Conservation (phyloP, 2,113 vertebrate genomes). For the Tenrec ecaudatus region DNA sequence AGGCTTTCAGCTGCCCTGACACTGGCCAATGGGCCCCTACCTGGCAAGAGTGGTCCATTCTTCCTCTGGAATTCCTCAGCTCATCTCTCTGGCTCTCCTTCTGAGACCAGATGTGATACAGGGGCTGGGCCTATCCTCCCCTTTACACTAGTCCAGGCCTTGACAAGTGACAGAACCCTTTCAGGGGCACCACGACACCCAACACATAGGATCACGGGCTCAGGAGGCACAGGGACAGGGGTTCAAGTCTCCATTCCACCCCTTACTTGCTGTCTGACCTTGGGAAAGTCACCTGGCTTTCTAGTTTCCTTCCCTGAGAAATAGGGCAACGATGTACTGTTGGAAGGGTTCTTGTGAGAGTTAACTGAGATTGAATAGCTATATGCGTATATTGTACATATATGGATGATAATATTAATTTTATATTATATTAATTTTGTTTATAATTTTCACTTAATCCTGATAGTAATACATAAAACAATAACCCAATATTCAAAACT, state of each 20-base stretch:
- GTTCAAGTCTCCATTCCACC: too few species aligned
- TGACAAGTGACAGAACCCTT: background rate
- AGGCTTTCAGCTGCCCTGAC: background rate
- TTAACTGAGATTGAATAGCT: background rate
- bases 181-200: background rate
- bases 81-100: background rate
- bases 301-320: background rate
- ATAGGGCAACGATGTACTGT: too few species aligned
- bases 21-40: too few species aligned
- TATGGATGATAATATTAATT: background rate
- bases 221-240: background rate
- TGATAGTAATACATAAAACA: background rate
- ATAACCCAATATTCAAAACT: background rate
- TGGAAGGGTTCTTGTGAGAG: background rate
- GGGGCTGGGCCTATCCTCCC: background rate
- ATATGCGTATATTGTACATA: too few species aligned
- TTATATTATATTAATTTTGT: background rate
- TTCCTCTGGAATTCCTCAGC: background rate
- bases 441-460: background rate
- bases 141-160: background rate
- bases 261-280: background rate
- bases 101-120: background rate
- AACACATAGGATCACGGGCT: background rate
- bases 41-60: too few species aligned
- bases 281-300: background rate